Base-by-base conservation (phyloP, 1,140 invertebrate species). In the Samia ricini region DNA sequence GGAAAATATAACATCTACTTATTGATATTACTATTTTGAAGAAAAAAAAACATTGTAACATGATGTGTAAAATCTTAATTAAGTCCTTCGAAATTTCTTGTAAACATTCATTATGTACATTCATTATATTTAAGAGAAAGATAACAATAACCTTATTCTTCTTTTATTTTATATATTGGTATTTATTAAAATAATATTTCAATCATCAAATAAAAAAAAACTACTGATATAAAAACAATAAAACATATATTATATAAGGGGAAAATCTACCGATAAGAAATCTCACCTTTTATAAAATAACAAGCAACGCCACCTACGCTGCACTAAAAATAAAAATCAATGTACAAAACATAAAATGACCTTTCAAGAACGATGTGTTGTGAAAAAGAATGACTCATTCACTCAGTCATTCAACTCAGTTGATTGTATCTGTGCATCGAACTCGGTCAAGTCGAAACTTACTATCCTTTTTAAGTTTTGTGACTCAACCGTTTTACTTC, bases 371-470 rank as follows among this genome's bases (percentile, higher is more conserved):
- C 71, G 76, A 64, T 64, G 64, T 61, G 77, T 79, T 77, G 71
- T 74, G 74, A 72, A 81, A 80, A 71, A 77, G 51, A n/a, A n/a
- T n/a, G n/a, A n/a, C n/a, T 86, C 82, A 86, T 56, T 86, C 83
- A 86, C 58, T 54, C 49, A 82, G 82, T 87, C 84, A 77, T 87
- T 87, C 79, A 87, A 83, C 84, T 83, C 61, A 51, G 12, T 63
- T 64, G 72, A 68, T 69, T 63, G 64, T 73, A 78, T 75, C 71
- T 76, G 57, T 59, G 22, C 57, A 59, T 24, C 57, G 57, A 59
- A 59, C 75, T 80, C 79, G 77, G 80, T 83, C 78, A 81, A 61
- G 58, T 63, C 61, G 51, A 68, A 61, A 66, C 71, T 65, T 69
- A 67, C 69, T 75, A 78, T 84, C 81, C 81, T 84, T 83, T 81